A percentile compares a stretch with the other conserved stretches of the same genome.
These are phyloP conservation scores for Bombus soroeensis DNA, from an alignment of 1,140 invertebrate species.

Conservation along the genomic window DNA sequence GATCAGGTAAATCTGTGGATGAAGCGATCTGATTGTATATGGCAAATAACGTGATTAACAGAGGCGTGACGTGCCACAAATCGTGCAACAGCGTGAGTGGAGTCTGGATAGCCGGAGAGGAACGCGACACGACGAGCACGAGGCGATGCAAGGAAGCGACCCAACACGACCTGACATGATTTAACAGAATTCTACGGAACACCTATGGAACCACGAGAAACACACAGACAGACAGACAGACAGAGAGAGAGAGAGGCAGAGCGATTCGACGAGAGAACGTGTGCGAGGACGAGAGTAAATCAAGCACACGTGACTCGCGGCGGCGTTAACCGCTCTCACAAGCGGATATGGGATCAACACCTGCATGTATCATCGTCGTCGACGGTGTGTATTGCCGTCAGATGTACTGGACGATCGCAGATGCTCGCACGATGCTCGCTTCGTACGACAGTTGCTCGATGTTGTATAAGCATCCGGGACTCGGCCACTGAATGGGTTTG, in stretches of 20 bases:
- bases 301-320: conserved; percentile 56
- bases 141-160: neutral
- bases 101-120: too few relatives aligned
- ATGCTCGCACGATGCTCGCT: neutral
- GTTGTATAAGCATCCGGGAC: conserved; percentile 11
- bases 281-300: conserved; percentile 43
- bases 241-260: neutral
- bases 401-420: conserved; percentile 34
- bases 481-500: neutral
- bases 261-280: neutral
- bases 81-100: neutral
- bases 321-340: conserved; percentile 37
- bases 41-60: conserved; percentile 18
- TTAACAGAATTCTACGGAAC: conserved; percentile 39
- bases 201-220: neutral
- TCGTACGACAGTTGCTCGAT: neutral
- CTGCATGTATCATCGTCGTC: conserved; percentile 58
- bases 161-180: conserved; percentile 10
- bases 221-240: neutral
- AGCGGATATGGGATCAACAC: conserved; percentile 61
- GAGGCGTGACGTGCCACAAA: neutral
- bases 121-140: neutral
- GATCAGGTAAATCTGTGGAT: too few relatives aligned
- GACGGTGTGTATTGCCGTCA: conserved; percentile 35
- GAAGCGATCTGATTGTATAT: neutral